Evolutionary conservation across 2,797 vertebrate species (phyloP).

Genomic region (Xerus rutilus): DNA sequence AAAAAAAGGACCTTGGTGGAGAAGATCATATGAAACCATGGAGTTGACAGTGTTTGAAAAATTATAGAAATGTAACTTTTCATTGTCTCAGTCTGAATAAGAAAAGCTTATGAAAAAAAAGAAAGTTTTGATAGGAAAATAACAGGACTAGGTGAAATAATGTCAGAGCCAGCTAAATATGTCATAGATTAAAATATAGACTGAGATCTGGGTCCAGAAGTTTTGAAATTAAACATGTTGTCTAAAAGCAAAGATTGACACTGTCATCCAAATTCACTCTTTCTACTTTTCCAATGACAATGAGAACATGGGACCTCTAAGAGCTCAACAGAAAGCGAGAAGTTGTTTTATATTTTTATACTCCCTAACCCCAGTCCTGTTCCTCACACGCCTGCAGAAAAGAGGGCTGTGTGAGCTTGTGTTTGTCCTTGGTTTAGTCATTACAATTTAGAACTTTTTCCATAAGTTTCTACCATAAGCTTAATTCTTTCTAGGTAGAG

Average conservation of each 20-base stretch:
- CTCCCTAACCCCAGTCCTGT: not conserved
- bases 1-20: not conserved
- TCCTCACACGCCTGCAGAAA: not conserved
- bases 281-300: not conserved
- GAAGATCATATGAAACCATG: not conserved
- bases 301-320: not conserved
- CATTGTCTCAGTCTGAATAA: not conserved
- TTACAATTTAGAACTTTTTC: not conserved
- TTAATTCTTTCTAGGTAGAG: slow-evolving; percentile 22
- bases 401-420: not conserved
- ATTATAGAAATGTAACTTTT: not conserved
- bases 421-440: not conserved
- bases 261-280: not conserved
- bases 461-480: not conserved
- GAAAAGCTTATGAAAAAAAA: not conserved
- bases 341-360: not conserved
- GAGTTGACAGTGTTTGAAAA: not conserved
- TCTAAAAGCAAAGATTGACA: not conserved
- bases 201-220: not conserved
- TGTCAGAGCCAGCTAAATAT: not conserved
- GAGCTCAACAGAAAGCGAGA: not conserved
- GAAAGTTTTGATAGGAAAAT: not conserved
- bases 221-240: not conserved
- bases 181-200: not conserved
- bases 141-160: not conserved